Percentiles rank a stretch among this genome's conserved stretches.
phyloP scores from a whole-genome alignment of 1,140 invertebrate genomes.

The Caenorhabditis remanei region DNA sequence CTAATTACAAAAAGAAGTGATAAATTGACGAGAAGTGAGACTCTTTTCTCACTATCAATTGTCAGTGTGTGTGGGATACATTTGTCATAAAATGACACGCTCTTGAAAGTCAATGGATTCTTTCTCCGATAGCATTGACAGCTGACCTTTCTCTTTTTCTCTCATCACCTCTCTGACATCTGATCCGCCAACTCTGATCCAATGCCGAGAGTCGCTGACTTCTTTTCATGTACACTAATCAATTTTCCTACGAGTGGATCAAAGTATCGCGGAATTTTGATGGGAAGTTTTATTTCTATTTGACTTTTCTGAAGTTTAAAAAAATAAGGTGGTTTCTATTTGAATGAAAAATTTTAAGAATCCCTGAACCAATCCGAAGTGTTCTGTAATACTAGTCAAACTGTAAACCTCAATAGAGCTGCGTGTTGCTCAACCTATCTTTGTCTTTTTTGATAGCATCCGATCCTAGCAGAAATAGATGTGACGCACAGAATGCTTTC shows the following conservation, averaged over 20 bases:
- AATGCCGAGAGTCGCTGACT: background rate
- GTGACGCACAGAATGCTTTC: too few species aligned
- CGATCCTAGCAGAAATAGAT: too few species aligned
- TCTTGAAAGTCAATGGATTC: background rate
- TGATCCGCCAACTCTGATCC: slow-evolving; percentile 42
- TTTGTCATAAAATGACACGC: slow-evolving; percentile 52
- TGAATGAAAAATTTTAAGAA: too few species aligned
- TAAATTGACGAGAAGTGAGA: background rate
- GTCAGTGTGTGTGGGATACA: slow-evolving; percentile 1
- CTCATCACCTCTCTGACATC: slow-evolving; percentile 12
- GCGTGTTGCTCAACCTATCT: too few species aligned
- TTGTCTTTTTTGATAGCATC: too few species aligned
- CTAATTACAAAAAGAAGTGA: background rate
- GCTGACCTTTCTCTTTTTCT: slow-evolving; percentile 54
- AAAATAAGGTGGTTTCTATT: too few species aligned
- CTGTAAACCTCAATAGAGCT: too few species aligned
- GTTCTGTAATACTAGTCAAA: too few species aligned
- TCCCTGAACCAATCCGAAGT: too few species aligned
- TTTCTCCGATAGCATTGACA: background rate
- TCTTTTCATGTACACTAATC: slow-evolving; percentile 39
- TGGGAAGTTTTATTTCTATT: background rate
- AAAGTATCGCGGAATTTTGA: background rate
- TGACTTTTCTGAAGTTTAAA: too few species aligned
- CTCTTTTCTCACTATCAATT: slow-evolving; percentile 1
- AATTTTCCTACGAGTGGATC: slow-evolving; percentile 26